Evolutionary conservation across 2,888 invertebrate species (phyloP).

Genomic region (Dastarcus helophoroides): DNA sequence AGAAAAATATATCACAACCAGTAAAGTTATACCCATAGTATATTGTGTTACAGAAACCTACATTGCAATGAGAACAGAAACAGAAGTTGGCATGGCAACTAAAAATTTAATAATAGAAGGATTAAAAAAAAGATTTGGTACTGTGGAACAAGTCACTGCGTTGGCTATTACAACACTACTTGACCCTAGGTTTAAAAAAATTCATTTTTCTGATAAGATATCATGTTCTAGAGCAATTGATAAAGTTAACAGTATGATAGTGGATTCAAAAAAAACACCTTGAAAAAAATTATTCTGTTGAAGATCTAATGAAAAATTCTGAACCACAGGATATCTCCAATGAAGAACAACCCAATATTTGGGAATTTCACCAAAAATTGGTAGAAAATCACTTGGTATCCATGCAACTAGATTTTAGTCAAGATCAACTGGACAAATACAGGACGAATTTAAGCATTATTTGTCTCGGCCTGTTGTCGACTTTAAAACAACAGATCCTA

Average conservation of each 20-base stretch:
- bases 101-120: slow-evolving; percentile 4
- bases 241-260: slow-evolving; percentile 19
- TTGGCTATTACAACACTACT: slow-evolving; percentile 13
- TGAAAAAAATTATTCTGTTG: not conserved
- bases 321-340: too few species aligned
- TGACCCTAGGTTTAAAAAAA: slow-evolving; percentile 16
- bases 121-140: slow-evolving; percentile 10
- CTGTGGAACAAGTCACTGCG: slow-evolving; percentile 8
- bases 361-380: too few species aligned
- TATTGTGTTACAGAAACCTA: slow-evolving; percentile 21
- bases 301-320: not conserved
- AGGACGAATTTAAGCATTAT: slow-evolving; percentile 24
- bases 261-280: slow-evolving; percentile 10
- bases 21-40: slow-evolving; percentile 24
- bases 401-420: too few species aligned
- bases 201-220: slow-evolving; percentile 12
- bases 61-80: slow-evolving; percentile 19
- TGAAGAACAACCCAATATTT: too few species aligned
- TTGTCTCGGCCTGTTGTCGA: slow-evolving; percentile 26
- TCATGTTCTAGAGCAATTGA: slow-evolving; percentile 9
- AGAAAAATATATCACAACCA: slow-evolving; percentile 21
- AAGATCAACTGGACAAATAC: too few species aligned
- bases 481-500: slow-evolving; percentile 19
- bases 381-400: too few species aligned
- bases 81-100: slow-evolving; percentile 10